Conservation (phyloP, 2,113 vertebrate species). For the Pollimyrus isidori region DNA sequence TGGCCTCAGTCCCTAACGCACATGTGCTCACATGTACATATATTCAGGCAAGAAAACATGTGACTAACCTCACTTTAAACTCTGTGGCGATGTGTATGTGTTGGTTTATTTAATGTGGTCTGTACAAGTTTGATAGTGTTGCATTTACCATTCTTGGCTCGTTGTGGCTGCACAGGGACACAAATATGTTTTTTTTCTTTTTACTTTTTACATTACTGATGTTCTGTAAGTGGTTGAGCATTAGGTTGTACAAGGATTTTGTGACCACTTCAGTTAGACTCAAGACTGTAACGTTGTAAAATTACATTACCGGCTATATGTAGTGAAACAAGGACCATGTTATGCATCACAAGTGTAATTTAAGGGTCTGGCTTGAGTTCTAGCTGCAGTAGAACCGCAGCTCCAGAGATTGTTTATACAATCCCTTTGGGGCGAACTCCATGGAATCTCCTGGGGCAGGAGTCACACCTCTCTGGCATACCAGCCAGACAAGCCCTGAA, state of each 20-base stretch:
- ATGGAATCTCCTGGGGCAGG: not conserved
- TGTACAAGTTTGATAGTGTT: not conserved
- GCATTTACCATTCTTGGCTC: not conserved
- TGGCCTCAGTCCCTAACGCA: not conserved
- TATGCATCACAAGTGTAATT: not conserved
- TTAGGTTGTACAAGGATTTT: not conserved
- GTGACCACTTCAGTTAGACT: not conserved
- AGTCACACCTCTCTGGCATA: not conserved
- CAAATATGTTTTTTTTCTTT: not conserved
- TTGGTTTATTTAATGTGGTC: not conserved
- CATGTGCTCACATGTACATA: not conserved
- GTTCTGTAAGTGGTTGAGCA: not conserved
- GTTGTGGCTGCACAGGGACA: not conserved
- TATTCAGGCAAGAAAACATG: not conserved
- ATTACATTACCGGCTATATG: not conserved
- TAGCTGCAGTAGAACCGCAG: not conserved
- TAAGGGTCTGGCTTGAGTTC: not conserved
- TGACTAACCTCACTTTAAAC: not conserved
- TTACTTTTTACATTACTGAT: not conserved
- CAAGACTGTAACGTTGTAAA: not conserved
- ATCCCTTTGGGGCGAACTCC: not conserved
- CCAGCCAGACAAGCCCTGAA: not conserved
- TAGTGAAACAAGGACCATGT: not conserved
- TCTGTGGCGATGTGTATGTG: not conserved
- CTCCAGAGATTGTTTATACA: not conserved